These are phyloP conservation scores for Ifrita kowaldi DNA, from an alignment of 2,113 vertebrate species.

Conservation along the genomic window DNA sequence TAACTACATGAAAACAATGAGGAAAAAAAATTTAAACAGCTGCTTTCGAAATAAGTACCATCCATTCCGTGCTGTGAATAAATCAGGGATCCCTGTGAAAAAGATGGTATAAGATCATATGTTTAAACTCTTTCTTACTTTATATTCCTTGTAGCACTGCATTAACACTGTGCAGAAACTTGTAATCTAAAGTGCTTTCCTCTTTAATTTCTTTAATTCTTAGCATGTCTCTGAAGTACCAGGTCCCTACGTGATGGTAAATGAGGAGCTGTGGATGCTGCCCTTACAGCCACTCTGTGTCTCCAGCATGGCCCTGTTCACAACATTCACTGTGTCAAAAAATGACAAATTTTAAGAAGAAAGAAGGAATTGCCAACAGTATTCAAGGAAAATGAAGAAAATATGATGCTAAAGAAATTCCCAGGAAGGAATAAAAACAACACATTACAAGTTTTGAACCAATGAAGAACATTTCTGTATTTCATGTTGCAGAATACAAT, in stretches of 20 bases:
- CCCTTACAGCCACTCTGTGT: not conserved
- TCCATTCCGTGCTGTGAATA: not conserved
- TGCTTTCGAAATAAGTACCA: not conserved
- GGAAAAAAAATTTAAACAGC: not conserved
- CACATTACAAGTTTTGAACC: not conserved
- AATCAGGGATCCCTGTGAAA: not conserved
- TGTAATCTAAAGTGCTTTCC: accelerated
- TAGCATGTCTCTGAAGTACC: not conserved
- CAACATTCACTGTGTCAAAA: not conserved
- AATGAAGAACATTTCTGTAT: not conserved
- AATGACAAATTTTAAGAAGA: not conserved
- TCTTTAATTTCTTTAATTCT: not conserved
- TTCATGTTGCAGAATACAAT: not conserved
- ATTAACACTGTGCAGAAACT: not conserved
- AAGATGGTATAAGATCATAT: not conserved
- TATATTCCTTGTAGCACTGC: not conserved
- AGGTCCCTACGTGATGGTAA: accelerated
- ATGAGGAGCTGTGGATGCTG: accelerated
- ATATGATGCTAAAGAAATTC: not conserved
- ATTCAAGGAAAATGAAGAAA: not conserved
- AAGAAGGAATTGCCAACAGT: not conserved
- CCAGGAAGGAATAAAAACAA: not conserved
- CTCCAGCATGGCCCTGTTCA: not conserved
- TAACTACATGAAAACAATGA: not conserved
- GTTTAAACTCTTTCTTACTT: not conserved